Evolutionary conservation across 2,113 vertebrate genomes (phyloP).

Genomic region (Dipodomys merriami): DNA sequence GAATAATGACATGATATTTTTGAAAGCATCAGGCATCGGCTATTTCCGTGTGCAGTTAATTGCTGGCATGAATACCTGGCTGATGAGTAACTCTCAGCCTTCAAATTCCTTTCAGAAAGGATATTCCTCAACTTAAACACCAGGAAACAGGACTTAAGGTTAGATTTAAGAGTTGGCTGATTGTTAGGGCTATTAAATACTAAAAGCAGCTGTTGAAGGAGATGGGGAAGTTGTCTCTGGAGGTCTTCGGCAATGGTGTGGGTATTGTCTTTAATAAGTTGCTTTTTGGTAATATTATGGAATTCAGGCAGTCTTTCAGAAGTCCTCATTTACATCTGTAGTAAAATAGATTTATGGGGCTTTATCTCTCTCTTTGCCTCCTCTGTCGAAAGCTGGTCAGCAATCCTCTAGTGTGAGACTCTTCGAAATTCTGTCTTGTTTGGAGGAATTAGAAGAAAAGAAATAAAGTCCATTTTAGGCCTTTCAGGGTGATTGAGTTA

Average conservation of each 20-base stretch:
- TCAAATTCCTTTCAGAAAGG: conserved; percentile 47
- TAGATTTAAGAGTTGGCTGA: conserved; percentile 57
- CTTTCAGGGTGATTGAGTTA: neutral
- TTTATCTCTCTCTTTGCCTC: neutral
- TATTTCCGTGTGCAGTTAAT: conserved; percentile 57
- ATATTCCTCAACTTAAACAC: conserved; percentile 52
- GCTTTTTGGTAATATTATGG: neutral
- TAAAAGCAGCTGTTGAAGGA: conserved; percentile 52
- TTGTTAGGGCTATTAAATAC: conserved; percentile 49
- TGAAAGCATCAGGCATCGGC: conserved; percentile 40
- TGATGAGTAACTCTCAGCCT: conserved; percentile 56
- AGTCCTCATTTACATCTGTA: neutral
- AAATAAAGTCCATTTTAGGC: neutral
- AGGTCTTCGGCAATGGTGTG: conserved; percentile 45
- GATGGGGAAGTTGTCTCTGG: conserved; percentile 12
- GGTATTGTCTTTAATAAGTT: conserved; percentile 28
- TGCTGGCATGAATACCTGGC: conserved; percentile 1
- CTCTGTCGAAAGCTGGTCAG: neutral
- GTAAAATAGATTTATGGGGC: neutral
- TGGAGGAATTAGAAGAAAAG: neutral
- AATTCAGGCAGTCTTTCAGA: neutral
- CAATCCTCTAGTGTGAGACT: neutral
- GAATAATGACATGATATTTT: conserved; percentile 44
- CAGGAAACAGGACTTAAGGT: conserved; percentile 65
- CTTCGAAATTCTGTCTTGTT: neutral